These are phyloP conservation scores for Cynocephalus volans DNA, from an alignment of 2,113 vertebrate genomes.

Conservation along the genomic window DNA sequence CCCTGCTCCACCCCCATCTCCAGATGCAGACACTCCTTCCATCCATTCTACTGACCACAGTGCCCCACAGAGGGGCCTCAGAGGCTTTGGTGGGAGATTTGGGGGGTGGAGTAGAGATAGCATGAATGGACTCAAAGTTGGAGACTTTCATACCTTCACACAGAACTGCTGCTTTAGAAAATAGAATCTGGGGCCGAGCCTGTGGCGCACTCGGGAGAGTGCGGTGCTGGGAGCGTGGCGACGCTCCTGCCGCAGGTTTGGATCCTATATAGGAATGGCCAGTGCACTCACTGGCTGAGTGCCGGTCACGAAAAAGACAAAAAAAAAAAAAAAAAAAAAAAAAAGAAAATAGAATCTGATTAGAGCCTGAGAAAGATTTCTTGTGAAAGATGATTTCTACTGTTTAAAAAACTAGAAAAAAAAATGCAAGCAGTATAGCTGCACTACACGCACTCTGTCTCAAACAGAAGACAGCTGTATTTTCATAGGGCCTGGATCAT, in stretches of 20 bases:
- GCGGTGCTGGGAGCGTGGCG: no score
- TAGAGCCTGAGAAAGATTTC: background rate
- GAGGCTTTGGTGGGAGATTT: background rate
- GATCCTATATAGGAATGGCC: no score
- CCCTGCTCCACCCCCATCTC: background rate
- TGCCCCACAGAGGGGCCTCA: background rate
- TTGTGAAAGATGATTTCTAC: background rate
- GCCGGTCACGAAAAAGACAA: no score
- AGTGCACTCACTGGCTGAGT: no score
- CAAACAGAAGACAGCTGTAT: background rate
- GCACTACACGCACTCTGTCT: background rate
- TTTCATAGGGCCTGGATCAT: background rate
- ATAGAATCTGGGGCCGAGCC: background rate
- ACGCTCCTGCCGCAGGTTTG: no score
- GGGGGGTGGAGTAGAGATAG: accelerated
- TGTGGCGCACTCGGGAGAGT: no score
- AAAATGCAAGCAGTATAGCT: background rate
- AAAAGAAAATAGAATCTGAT: background rate
- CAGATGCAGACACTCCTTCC: background rate
- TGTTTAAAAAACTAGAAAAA: background rate
- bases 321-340: no score
- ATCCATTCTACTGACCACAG: background rate
- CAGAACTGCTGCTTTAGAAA: background rate
- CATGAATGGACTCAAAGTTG: background rate
- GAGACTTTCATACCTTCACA: background rate